These are phyloP conservation scores for Dynastes maya DNA, from an alignment of 2,888 invertebrate species.

Conservation along the genomic window DNA sequence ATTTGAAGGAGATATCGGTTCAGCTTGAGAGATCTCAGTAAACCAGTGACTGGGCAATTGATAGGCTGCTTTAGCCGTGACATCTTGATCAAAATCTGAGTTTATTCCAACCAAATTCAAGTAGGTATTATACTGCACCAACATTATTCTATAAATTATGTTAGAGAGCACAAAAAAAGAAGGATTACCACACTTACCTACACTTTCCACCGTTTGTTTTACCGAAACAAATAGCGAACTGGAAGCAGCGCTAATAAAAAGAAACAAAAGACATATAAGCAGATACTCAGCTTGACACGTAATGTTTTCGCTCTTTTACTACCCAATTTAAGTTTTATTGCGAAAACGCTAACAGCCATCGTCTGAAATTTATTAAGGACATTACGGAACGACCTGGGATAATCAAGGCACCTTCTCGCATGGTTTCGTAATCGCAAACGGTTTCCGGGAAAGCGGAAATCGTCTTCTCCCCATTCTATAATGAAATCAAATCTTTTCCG, in stretches of 20 bases:
- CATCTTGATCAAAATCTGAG: constrained; percentile 66
- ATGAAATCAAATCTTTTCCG: not conserved
- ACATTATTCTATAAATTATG: constrained; percentile 55
- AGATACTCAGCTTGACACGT: constrained; percentile 16
- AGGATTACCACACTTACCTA: too few relatives aligned
- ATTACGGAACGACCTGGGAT: constrained; percentile 8
- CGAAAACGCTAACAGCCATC: constrained; percentile 25
- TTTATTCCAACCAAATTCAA: constrained; percentile 71
- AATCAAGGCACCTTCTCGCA: constrained; percentile 10
- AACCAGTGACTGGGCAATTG: constrained; percentile 75
- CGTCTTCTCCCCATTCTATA: not conserved
- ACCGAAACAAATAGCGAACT: too few relatives aligned
- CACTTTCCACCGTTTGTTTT: too few relatives aligned
- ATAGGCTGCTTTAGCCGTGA: constrained; percentile 70
- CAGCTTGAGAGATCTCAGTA: constrained; percentile 65
- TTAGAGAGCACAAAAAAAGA: constrained; percentile 49
- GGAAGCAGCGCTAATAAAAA: not conserved
- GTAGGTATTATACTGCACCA: constrained; percentile 49
- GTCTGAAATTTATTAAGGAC: constrained; percentile 20
- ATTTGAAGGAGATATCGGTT: constrained; percentile 1
- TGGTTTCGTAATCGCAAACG: constrained; percentile 22
- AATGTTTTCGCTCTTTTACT: constrained; percentile 26
- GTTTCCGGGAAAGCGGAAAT: not conserved
- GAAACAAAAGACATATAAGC: constrained; percentile 1
- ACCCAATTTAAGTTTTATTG: constrained; percentile 29